Percentiles rank a stretch among this genome's conserved stretches.
Conservation (phyloP, 1,140 invertebrate species). For the Nylanderia fulva region DNA sequence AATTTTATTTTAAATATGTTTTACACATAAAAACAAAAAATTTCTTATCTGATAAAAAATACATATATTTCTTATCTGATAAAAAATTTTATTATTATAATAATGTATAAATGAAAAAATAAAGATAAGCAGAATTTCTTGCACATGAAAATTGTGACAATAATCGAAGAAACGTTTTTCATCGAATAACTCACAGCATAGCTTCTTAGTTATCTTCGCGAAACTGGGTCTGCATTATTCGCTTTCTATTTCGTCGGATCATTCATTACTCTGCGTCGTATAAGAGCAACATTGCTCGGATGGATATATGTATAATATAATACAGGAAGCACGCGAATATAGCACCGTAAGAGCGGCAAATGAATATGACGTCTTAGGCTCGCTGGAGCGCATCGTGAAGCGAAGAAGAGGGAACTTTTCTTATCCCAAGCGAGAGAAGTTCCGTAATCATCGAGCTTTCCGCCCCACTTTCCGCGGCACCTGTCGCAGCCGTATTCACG, state of each 20-base stretch:
- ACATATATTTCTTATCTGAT: too few relatives aligned
- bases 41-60: too few relatives aligned
- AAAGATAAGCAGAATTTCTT: too few relatives aligned
- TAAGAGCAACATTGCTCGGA: not conserved
- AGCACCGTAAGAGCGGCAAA: not conserved
- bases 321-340: not conserved
- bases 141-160: too few relatives aligned
- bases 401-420: constrained; percentile 59
- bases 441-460: constrained; percentile 70
- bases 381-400: constrained; percentile 18
- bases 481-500: constrained; percentile 59
- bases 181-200: too few relatives aligned
- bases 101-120: too few relatives aligned
- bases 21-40: too few relatives aligned
- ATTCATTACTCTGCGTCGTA: not conserved
- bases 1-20: too few relatives aligned
- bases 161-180: too few relatives aligned
- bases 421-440: constrained; percentile 65
- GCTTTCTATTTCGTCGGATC: not conserved
- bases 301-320: too few relatives aligned
- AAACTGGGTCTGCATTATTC: not conserved
- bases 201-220: too few relatives aligned
- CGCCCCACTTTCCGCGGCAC: constrained; percentile 51
- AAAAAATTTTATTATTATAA: too few relatives aligned
- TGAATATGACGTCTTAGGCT: constrained; percentile 16